phyloP scores from a whole-genome alignment of 2,113 vertebrate species.

The Paradoxurus hermaphroditus region DNA sequence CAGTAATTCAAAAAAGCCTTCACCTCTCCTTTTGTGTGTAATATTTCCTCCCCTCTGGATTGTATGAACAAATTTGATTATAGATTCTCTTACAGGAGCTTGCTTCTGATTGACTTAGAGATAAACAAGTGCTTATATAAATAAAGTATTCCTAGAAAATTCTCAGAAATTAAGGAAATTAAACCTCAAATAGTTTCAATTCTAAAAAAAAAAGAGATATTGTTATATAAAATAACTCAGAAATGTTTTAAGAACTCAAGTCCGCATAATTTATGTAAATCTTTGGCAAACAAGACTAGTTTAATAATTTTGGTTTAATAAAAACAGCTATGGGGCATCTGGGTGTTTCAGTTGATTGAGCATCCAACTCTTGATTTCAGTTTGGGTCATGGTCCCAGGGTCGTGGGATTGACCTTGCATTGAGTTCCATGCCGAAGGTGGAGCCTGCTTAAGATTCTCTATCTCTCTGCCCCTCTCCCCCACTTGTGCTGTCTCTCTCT shows the following conservation, averaged over 20 bases:
- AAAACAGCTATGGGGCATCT: not conserved
- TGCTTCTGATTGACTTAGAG: not conserved
- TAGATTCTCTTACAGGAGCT: not conserved
- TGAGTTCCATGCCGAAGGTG: too few relatives aligned
- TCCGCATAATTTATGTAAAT: not conserved
- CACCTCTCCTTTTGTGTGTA: not conserved
- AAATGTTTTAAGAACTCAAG: not conserved
- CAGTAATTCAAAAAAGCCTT: not conserved
- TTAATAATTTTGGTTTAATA: conserved; percentile 1
- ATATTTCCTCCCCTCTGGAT: not conserved
- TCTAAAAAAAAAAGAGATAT: not conserved
- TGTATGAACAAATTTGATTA: not conserved
- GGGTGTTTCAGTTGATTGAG: too few relatives aligned
- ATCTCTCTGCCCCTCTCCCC: too few relatives aligned
- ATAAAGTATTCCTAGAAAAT: not conserved
- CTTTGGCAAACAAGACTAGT: not conserved
- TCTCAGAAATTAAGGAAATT: not conserved
- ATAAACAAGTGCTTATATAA: not conserved
- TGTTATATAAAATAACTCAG: not conserved
- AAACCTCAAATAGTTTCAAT: not conserved
- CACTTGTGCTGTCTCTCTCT: too few relatives aligned
- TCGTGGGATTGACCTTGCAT: too few relatives aligned
- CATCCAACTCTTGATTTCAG: too few relatives aligned
- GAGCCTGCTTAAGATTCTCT: too few relatives aligned
- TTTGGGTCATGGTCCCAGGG: too few relatives aligned